A percentile compares a stretch with the other conserved stretches of the same genome.
These are phyloP conservation scores for Distichodus sexfasciatus DNA, from an alignment of 2,797 vertebrate species.

Conservation along the genomic window DNA sequence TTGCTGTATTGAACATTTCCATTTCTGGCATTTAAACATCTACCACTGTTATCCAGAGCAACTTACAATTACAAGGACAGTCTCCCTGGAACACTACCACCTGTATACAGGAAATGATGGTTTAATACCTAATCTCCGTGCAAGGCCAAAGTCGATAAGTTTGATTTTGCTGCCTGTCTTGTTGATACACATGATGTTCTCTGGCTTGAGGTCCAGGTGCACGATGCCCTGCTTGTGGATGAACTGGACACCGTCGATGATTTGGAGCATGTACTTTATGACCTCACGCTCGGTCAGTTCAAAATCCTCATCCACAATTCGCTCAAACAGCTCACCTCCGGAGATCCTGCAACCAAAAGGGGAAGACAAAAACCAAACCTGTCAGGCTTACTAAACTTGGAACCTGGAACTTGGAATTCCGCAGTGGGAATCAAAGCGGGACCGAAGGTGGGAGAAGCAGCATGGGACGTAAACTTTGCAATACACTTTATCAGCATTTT, in stretches of 20 bases:
- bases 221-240: slow-evolving; percentile 97
- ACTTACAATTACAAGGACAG: no score
- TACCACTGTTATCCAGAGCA: no score
- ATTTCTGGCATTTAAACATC: no score
- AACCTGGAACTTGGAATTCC: neutral
- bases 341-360: slow-evolving; percentile 80
- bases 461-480: neutral
- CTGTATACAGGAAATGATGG: no score
- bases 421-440: neutral
- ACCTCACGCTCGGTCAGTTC: slow-evolving; percentile 95
- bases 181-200: slow-evolving; percentile 99
- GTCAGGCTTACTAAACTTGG: neutral
- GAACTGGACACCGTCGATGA: slow-evolving; percentile 91
- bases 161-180: slow-evolving; percentile 96
- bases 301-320: slow-evolving; percentile 98
- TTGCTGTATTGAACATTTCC: no score
- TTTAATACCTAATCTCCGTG: slow-evolving; percentile 85
- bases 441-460: slow-evolving; percentile 9
- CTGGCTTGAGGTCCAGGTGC: slow-evolving; percentile 95
- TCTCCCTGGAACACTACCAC: no score
- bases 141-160: slow-evolving; percentile 97
- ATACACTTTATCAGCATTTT: slow-evolving; percentile 37
- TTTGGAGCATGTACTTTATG: slow-evolving; percentile 98
- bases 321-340: slow-evolving; percentile 93
- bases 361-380: neutral